Evolutionary conservation across 2,113 vertebrate genomes (phyloP).

Genomic region (Dinomys branickii): DNA sequence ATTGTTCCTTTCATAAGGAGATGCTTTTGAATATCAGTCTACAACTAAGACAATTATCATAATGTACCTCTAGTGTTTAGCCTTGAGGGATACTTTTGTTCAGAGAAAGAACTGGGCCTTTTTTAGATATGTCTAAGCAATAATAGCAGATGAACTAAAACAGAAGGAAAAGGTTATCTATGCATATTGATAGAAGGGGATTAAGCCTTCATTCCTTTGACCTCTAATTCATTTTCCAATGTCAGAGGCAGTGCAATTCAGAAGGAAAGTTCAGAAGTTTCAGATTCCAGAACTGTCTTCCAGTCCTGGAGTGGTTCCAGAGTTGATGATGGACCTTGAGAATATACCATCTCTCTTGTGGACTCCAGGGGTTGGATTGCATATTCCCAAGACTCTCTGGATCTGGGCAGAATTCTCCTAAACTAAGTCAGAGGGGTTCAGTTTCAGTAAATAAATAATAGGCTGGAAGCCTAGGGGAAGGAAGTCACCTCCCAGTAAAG

Average conservation of each 20-base stretch:
- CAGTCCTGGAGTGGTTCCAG: too few species aligned
- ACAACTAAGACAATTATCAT: slow-evolving; percentile 75
- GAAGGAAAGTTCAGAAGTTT: background rate
- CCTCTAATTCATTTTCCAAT: background rate
- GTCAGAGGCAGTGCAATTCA: background rate
- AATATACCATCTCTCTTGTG: background rate
- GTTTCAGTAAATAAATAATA: background rate
- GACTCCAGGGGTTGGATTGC: background rate
- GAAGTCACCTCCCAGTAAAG: background rate
- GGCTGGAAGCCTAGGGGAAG: background rate
- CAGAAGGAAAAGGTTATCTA: background rate
- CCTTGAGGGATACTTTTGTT: slow-evolving; percentile 72
- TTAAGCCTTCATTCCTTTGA: background rate
- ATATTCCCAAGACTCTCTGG: background rate
- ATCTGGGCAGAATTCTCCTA: background rate
- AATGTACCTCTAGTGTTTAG: slow-evolving; percentile 51
- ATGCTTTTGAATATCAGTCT: slow-evolving; percentile 75
- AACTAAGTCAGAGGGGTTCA: background rate
- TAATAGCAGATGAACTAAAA: slow-evolving; percentile 67
- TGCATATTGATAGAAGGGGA: background rate
- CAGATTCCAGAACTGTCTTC: background rate
- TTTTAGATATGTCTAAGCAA: slow-evolving; percentile 50
- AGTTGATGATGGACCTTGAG: background rate
- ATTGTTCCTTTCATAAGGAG: slow-evolving; percentile 78
- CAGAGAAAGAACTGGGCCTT: slow-evolving; percentile 47